A percentile compares a stretch with the other conserved stretches of the same genome.
These are phyloP conservation scores for Ptychobarbus kaznakovi DNA, from an alignment of 2,797 vertebrate genomes.

Conservation along the genomic window DNA sequence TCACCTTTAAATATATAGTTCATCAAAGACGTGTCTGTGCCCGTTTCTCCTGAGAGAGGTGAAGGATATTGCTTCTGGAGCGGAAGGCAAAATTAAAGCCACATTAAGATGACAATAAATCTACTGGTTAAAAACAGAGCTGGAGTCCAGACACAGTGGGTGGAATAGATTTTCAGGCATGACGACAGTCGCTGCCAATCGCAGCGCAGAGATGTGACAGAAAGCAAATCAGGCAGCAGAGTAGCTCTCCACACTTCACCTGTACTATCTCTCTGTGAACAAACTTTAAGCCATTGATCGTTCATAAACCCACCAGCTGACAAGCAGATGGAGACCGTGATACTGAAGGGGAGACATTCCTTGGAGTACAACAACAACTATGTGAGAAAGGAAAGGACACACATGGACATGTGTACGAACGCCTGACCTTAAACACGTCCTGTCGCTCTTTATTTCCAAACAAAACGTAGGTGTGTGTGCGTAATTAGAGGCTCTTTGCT, in stretches of 20 bases:
- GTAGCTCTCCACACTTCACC: slow-evolving; percentile 36
- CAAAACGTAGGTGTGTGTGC: slow-evolving; percentile 44
- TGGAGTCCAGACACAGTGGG: slow-evolving; percentile 68
- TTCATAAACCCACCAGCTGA: slow-evolving; percentile 13
- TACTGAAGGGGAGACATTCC: neutral
- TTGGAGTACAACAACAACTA: neutral
- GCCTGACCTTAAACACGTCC: slow-evolving; percentile 1
- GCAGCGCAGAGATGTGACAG: slow-evolving; percentile 33
- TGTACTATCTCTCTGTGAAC: slow-evolving; percentile 10
- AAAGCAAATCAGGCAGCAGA: slow-evolving; percentile 24
- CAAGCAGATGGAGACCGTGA: slow-evolving; percentile 31
- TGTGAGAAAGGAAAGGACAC: neutral
- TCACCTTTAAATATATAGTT: slow-evolving; percentile 1
- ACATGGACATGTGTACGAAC: neutral
- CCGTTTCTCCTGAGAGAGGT: neutral
- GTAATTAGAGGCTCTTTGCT: slow-evolving; percentile 51
- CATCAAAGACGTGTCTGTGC: neutral
- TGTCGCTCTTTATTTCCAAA: neutral
- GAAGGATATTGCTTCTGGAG: slow-evolving; percentile 60
- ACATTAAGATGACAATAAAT: slow-evolving; percentile 78
- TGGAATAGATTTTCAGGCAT: slow-evolving; percentile 77
- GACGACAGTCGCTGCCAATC: slow-evolving; percentile 71
- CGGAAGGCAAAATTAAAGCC: slow-evolving; percentile 67
- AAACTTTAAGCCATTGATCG: slow-evolving; percentile 30
- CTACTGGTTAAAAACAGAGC: slow-evolving; percentile 63